Conservation (phyloP, 2,888 invertebrate genomes). For the Artemia sinica region DNA sequence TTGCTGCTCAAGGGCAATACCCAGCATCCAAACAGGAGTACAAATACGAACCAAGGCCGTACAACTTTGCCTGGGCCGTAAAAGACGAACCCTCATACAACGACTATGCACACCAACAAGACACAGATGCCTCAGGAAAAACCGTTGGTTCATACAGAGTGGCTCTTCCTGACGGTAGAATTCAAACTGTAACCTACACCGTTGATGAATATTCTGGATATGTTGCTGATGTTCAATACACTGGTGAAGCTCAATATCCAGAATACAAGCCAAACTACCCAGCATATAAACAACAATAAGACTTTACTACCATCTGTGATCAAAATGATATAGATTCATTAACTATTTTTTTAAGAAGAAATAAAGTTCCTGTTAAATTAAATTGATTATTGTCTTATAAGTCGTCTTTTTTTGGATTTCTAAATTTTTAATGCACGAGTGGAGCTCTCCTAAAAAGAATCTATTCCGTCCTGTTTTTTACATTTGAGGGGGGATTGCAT, state of each 20-base stretch:
- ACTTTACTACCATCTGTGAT: too few species aligned
- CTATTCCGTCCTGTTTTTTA: too few species aligned
- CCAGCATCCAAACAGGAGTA: not conserved
- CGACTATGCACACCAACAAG: constrained; percentile 50
- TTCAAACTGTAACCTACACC: constrained; percentile 20
- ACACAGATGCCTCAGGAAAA: constrained; percentile 20
- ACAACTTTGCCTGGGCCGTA: constrained; percentile 69
- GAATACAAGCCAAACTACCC: constrained; percentile 16
- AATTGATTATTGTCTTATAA: too few species aligned
- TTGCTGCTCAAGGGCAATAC: constrained; percentile 5
- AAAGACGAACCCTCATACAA: constrained; percentile 60
- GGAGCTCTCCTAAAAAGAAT: too few species aligned
- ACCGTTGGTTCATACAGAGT: constrained; percentile 20
- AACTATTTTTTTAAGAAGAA: too few species aligned
- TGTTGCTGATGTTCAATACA: constrained; percentile 22
- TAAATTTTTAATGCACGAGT: too few species aligned
- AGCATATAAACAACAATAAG: not conserved
- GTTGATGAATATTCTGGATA: constrained; percentile 21
- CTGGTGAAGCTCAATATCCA: constrained; percentile 19
- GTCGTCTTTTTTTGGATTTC: too few species aligned
- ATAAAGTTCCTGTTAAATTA: too few species aligned
- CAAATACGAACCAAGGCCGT: constrained; percentile 43
- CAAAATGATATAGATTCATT: too few species aligned
- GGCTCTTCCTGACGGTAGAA: constrained; percentile 19
- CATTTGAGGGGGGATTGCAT: too few species aligned